Evolutionary conservation across 2,797 vertebrate species (phyloP), one percentile per base, ranked within the genome.

Genomic region (Lithobates pipiens): DNA sequence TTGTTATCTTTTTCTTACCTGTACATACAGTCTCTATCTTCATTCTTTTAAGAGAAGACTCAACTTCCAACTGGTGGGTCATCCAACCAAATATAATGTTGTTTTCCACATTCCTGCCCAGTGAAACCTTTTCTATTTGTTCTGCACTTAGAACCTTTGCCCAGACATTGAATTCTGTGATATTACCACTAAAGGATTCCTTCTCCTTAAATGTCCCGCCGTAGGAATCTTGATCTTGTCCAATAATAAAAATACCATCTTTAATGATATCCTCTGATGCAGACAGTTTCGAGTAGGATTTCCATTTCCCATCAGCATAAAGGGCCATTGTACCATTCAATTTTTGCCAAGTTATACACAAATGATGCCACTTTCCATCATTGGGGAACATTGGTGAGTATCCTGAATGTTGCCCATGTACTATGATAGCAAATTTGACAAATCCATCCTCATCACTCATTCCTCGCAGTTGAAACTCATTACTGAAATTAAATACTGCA

Each of bases 161-260:
- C 97, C 97, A 97, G 39, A 97, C 32, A 42, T 95, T 95, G 71
- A 98, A 67, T 74, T 95, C 95, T 0, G 97, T 97, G 85, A 99
- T 92, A 88, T 97, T 97, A 76, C 97, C 97, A 44, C 95, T 95
- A 89, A 98, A 98, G 16, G 98, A 96, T 81, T 98, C 97, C 0
- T 94, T 96, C 0, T 82, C 88, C 27, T 67, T 92, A 90, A 98
- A 98, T 89, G 95, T 95, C 23, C 97, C 97, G 0, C 97, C 97
- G 72, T 96, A 94, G 0, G 96, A 95, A 85, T 98, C 97, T 83
- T 98, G 98, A 81, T 98, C 97, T 88, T 98, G 98, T 3, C 98
- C 97, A 29, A 97, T 89, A n/a, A 97, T 96, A 46, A 98, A 93
- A 61, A 95, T 95, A 1, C 97, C 96, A 0, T 94, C 91, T 0